Conservation (phyloP, 2,113 vertebrate genomes). For the Forbesichthys papilliferus region DNA sequence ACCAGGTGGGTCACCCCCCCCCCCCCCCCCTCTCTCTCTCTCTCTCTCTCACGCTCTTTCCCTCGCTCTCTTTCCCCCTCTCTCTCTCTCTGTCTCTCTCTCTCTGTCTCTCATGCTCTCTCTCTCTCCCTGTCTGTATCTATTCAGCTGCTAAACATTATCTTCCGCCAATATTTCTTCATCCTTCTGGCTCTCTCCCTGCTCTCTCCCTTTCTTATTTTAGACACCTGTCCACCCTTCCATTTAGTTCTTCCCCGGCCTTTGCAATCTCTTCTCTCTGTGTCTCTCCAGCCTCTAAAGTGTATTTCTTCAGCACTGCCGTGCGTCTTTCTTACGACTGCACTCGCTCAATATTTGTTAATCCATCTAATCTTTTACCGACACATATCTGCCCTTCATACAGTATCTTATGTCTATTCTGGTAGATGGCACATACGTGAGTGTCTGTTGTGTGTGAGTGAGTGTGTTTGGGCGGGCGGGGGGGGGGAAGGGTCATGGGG, state of each 20-base stretch:
- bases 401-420: neutral
- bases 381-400: slow-evolving; percentile 10
- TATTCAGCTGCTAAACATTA: neutral
- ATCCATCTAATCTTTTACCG: neutral
- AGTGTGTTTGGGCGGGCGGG: slow-evolving; percentile 18
- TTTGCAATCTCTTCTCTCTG: slow-evolving; percentile 1
- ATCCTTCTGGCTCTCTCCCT: neutral
- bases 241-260: neutral
- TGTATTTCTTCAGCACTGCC: slow-evolving; percentile 13
- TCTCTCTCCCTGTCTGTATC: slow-evolving; percentile 11
- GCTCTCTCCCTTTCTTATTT: neutral
- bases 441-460: slow-evolving; percentile 6
- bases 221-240: no score
- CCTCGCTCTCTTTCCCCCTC: no score
- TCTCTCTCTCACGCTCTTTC: neutral
- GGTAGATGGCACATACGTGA: slow-evolving; percentile 31
- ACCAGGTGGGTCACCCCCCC: no score
- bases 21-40: slow-evolving; percentile 60
- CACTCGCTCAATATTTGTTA: neutral
- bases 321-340: neutral
- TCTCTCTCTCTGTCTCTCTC: slow-evolving; percentile 39
- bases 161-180: neutral
- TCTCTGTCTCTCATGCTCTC: slow-evolving; percentile 17
- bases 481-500: neutral
- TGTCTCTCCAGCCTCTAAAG: neutral